phyloP scores from a whole-genome alignment of 92 coral and sea anemone genomes.

The Palythoa grandis region DNA sequence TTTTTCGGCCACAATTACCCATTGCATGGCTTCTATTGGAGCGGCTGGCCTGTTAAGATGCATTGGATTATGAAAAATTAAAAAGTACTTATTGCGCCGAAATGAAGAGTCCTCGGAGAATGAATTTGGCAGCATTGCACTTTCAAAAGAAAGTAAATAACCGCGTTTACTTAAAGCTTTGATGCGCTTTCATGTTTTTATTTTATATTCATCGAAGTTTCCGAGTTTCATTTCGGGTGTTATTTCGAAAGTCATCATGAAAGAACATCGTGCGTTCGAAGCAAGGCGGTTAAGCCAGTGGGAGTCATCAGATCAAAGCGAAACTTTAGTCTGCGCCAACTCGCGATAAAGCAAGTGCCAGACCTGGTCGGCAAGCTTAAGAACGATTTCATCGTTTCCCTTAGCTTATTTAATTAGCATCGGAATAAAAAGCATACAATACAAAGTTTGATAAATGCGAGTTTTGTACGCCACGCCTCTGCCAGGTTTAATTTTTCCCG shows the following conservation, averaged over 20 bases:
- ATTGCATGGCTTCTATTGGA: constrained; percentile 69
- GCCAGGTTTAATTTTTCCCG: constrained; percentile 66
- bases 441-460: constrained; percentile 77
- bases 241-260: neutral
- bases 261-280: neutral
- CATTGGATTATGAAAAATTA: constrained; percentile 77
- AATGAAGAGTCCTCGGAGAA: constrained; percentile 45
- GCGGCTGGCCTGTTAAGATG: constrained; percentile 73
- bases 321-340: constrained; percentile 46
- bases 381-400: constrained; percentile 71
- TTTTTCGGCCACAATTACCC: constrained; percentile 75
- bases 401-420: constrained; percentile 94
- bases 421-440: constrained; percentile 84
- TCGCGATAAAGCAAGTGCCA: constrained; percentile 57
- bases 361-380: constrained; percentile 74
- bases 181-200: constrained; percentile 22
- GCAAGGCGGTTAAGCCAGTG: constrained; percentile 37
- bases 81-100: constrained; percentile 66
- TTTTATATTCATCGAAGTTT: constrained; percentile 30
- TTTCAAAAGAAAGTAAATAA: constrained; percentile 43
- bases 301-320: constrained; percentile 52
- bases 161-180: constrained; percentile 32
- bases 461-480: constrained; percentile 83
- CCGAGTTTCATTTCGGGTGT: neutral
- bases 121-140: constrained; percentile 28